Percentiles rank a stretch among this genome's conserved stretches.
Conservation (phyloP, 2,888 invertebrate species). For the Leptopilina myrica region DNA sequence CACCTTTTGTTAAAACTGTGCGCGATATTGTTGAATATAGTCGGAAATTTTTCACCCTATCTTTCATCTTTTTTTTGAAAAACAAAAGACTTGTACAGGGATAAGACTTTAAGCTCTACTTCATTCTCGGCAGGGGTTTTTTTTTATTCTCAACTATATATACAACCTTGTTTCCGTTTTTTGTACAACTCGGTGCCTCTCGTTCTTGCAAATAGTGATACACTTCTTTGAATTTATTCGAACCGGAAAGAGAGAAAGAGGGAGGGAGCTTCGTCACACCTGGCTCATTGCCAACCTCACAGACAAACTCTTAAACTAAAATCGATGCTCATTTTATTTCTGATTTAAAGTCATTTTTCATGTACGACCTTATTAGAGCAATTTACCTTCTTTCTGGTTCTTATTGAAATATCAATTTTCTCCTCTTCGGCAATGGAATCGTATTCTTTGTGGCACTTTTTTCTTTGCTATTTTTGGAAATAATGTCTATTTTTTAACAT, state of each 20-base stretch:
- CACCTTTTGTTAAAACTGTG: too few relatives aligned
- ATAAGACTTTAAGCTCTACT: neutral
- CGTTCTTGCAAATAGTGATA: conserved; percentile 17
- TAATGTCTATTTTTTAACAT: too few relatives aligned
- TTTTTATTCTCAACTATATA: neutral
- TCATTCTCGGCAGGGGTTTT: neutral
- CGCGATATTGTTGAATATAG: too few relatives aligned
- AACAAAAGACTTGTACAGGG: neutral
- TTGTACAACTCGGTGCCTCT: conserved; percentile 16
- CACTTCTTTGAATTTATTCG: conserved; percentile 33
- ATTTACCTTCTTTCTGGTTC: too few relatives aligned
- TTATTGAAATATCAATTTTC: too few relatives aligned
- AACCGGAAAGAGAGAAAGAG: neutral
- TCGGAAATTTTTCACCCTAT: neutral
- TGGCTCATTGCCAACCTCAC: conserved; percentile 30
- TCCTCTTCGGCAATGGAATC: too few relatives aligned
- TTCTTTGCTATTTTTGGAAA: too few relatives aligned
- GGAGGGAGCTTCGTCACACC: conserved; percentile 1
- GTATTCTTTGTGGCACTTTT: too few relatives aligned
- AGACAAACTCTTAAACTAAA: neutral
- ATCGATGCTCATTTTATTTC: conserved; percentile 20
- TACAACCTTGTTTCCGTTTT: conserved; percentile 21
- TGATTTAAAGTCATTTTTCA: neutral
- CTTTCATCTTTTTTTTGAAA: neutral
- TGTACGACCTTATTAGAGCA: conserved; percentile 8